Percentiles rank a stretch among this genome's conserved stretches.
These are phyloP conservation scores for Fragum fragum DNA, from an alignment of 2,888 invertebrate species.

Conservation along the genomic window DNA sequence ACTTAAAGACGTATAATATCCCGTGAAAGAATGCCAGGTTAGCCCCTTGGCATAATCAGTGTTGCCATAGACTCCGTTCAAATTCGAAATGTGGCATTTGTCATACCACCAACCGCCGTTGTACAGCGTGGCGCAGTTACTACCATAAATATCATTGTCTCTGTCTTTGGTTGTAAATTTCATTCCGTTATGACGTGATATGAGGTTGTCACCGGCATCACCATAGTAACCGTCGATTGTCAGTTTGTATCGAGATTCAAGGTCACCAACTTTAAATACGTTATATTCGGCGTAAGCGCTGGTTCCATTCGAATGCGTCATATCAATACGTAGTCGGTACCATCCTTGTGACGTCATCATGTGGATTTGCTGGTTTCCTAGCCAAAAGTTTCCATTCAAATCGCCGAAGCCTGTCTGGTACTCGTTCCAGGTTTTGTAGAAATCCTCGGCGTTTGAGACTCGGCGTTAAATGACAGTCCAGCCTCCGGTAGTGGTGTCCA, in stretches of 20 bases:
- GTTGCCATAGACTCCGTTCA: constrained; percentile 47
- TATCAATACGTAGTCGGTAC: constrained; percentile 36
- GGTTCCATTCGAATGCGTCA: constrained; percentile 13
- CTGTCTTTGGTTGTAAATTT: constrained; percentile 45
- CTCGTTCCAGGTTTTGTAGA: constrained; percentile 37
- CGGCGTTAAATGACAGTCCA: constrained; percentile 55
- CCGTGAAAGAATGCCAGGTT: constrained; percentile 33
- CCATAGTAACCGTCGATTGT: constrained; percentile 27
- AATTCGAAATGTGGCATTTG: constrained; percentile 32
- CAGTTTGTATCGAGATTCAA: constrained; percentile 16
- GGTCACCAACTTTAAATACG: constrained; percentile 28
- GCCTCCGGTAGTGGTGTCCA: constrained; percentile 33
- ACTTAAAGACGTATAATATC: neutral
- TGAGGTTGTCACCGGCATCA: constrained; percentile 36
- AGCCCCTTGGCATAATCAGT: constrained; percentile 28
- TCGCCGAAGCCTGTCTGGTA: no score
- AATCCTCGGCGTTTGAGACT: constrained; percentile 26
- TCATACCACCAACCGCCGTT: constrained; percentile 57
- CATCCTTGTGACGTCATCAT: constrained; percentile 14
- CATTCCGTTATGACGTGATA: neutral
- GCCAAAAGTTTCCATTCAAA: constrained; percentile 37
- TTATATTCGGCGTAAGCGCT: constrained; percentile 26
- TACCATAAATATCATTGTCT: constrained; percentile 16
- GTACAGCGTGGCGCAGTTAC: constrained; percentile 33
- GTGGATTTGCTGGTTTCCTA: constrained; percentile 38